Conservation (phyloP, 2,113 vertebrate genomes). For the Struthidea cinerea region DNA sequence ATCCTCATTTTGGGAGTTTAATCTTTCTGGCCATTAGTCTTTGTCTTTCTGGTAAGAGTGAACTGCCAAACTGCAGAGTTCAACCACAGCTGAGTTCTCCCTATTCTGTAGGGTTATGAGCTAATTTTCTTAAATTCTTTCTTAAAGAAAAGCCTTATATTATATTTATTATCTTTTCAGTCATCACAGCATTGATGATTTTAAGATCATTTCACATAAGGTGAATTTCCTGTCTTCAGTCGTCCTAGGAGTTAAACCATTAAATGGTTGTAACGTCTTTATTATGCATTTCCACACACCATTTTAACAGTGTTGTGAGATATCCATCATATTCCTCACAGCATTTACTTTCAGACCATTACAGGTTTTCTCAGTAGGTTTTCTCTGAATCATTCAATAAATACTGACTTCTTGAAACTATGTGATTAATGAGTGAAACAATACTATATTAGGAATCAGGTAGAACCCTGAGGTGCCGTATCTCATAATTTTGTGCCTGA, state of each 20-base stretch:
- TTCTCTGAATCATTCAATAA: background rate
- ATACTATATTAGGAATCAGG: rapidly evolving
- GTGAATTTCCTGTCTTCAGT: background rate
- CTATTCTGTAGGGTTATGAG: background rate
- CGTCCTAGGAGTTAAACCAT: background rate
- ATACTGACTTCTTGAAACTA: background rate
- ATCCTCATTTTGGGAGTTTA: background rate
- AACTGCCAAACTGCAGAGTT: background rate
- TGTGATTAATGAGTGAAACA: background rate
- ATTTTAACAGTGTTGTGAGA: background rate
- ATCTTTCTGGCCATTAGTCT: background rate
- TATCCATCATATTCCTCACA: background rate
- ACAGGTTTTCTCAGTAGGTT: background rate
- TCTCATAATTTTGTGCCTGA: background rate
- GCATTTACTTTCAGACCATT: background rate
- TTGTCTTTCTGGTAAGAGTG: background rate
- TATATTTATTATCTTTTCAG: background rate
- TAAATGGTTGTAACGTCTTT: background rate
- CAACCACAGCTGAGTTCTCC: background rate
- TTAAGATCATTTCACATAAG: background rate
- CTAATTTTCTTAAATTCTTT: background rate
- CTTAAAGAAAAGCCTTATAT: background rate
- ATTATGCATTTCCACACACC: background rate
- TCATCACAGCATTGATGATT: background rate
- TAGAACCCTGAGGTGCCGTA: background rate